Percentiles rank a stretch among this genome's conserved stretches.
Evolutionary conservation across 2,888 invertebrate species (phyloP).

Genomic region (Adineta ricciae): DNA sequence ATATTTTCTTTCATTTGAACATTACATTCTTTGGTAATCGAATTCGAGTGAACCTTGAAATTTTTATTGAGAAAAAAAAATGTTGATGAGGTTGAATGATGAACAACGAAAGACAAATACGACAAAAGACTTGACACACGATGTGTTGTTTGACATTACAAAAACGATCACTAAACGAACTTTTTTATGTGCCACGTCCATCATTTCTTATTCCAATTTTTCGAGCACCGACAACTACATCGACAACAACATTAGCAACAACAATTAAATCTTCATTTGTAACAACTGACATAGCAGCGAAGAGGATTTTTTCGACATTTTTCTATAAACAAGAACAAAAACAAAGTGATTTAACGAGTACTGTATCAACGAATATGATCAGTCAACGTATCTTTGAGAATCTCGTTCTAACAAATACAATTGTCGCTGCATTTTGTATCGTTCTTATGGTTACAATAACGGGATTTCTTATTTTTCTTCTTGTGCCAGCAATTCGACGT

Average conservation of each 20-base stretch:
- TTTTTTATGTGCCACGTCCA: not conserved
- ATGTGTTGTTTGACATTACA: not conserved
- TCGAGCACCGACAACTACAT: not conserved
- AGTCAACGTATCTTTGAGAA: not conserved
- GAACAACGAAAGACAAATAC: not conserved
- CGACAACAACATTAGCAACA: not conserved
- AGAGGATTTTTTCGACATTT: not conserved
- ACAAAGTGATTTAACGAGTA: not conserved
- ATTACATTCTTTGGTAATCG: not conserved
- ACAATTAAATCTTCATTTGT: not conserved
- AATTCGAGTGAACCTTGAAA: not conserved
- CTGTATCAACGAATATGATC: not conserved
- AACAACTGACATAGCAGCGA: not conserved
- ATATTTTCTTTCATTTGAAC: not conserved
- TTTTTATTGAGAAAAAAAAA: not conserved
- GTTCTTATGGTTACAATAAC: not conserved
- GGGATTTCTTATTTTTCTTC: not conserved
- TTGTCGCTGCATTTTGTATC: not conserved
- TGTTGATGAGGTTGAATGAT: not conserved
- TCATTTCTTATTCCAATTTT: not conserved
- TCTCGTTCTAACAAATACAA: not conserved
- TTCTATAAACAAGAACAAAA: not conserved
- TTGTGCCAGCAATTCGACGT: not conserved
- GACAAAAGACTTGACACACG: not conserved
- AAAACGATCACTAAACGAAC: not conserved